Evolutionary conservation across 2,113 vertebrate species (phyloP), one percentile per base, ranked within the genome.

Genomic region (Martes martes): DNA sequence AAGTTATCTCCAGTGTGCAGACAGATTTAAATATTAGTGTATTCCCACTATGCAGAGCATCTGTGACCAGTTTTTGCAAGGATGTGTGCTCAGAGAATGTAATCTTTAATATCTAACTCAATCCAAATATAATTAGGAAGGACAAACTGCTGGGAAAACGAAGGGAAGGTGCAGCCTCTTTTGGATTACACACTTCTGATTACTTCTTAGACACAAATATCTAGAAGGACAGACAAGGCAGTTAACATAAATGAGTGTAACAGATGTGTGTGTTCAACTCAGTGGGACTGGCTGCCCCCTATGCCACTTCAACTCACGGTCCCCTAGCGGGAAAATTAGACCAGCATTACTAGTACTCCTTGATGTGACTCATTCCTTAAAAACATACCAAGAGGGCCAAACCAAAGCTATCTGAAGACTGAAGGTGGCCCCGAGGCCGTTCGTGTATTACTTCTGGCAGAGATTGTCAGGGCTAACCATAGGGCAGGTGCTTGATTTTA

Each of bases 21-120:
- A 23, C 85, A 73, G 82, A 67, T 78, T 63, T 80, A 74, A 83
- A 86, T 82, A 83, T 83, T 89, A 83, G 47, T 78, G 84, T 61
- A 19, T n/a, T 50, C 78, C 47, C 39, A 24, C 85, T 67, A 7
- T 79, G 85, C 11, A 57, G 36, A 73, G 36, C n/a, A 45, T 47
- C 42, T 91, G 7, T 39, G 76, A 57, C 85, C n/a, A 18, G 33
- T 65, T 82, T 85, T 76, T 45, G 13, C 57, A 80, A 83, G 45
- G 67, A 45, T 73, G n/a, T 80, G 79, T 81, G 55, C 50, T 67
- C 39, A 71, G 86, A 80, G 84, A 76, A 63, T 76, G 69, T 63
- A 59, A 69, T 92, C 59, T 61, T 95, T 86, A 87, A 95, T 94
- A 83, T 78, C 96, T 87, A 97, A 92, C 63, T 94, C 45, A 96